phyloP scores from a whole-genome alignment of 2,888 invertebrate species.

The Trichogramma evanescens region DNA sequence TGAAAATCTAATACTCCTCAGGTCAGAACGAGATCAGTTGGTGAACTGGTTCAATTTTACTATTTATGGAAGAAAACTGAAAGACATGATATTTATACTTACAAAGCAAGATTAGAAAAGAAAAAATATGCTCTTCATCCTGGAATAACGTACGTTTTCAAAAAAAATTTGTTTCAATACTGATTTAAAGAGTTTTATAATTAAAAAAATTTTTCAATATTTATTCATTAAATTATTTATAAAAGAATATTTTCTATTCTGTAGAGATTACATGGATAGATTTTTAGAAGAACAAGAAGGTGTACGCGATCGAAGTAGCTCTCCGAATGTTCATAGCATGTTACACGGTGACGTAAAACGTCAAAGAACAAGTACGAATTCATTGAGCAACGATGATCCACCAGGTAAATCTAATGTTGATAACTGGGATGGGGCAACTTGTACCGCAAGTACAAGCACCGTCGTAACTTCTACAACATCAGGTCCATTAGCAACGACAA shows the following conservation, averaged over 20 bases:
- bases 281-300: conserved; percentile 80
- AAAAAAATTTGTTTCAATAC: background rate
- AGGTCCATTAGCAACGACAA: conserved; percentile 22
- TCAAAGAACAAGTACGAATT: conserved; percentile 34
- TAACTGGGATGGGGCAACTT: conserved; percentile 35
- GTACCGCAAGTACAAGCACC: conserved; percentile 7
- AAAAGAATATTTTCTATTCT: background rate
- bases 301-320: conserved; percentile 62
- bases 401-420: conserved; percentile 31
- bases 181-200: background rate
- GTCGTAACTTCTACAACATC: conserved; percentile 16
- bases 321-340: conserved; percentile 58
- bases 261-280: conserved; percentile 82
- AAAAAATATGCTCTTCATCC: conserved; percentile 88
- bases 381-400: conserved; percentile 34
- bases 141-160: conserved; percentile 66
- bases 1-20: conserved; percentile 29
- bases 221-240: background rate
- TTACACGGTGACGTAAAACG: conserved; percentile 42
- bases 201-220: background rate
- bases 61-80: conserved; percentile 99
- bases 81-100: conserved; percentile 86
- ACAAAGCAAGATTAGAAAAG: conserved; percentile 82
- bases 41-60: conserved; percentile 94
- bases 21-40: conserved; percentile 87